These are phyloP conservation scores for Muricea muricata DNA, from an alignment of 92 coral and sea anemone species.

Conservation along the genomic window DNA sequence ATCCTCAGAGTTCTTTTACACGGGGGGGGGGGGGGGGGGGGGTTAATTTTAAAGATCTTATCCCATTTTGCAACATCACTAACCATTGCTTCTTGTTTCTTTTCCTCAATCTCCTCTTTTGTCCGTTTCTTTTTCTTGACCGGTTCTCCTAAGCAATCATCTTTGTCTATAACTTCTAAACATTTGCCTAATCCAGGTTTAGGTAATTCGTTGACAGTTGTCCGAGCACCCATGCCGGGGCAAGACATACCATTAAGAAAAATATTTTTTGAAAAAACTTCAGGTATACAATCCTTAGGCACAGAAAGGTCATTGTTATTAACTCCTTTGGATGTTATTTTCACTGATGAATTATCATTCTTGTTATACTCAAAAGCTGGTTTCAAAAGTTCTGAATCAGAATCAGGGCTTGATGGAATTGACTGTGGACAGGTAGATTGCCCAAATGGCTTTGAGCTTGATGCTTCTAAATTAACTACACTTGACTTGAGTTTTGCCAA, in stretches of 20 bases:
- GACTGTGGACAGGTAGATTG: neutral
- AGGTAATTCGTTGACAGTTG: no score
- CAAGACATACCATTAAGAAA: neutral
- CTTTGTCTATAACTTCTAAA: neutral
- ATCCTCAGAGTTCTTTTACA: no score
- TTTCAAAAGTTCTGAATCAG: slow-evolving; percentile 21
- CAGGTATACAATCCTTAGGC: no score
- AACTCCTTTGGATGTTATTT: neutral
- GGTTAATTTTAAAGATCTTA: no score
- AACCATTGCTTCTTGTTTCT: slow-evolving; percentile 49
- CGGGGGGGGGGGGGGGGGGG: no score
- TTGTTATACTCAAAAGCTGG: slow-evolving; percentile 30
- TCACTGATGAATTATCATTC: neutral
- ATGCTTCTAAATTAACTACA: neutral
- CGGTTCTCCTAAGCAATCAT: slow-evolving; percentile 3
- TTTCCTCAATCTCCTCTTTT: slow-evolving; percentile 25
- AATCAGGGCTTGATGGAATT: slow-evolving; percentile 16
- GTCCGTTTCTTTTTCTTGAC: slow-evolving; percentile 42
- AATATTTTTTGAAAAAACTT: no score
- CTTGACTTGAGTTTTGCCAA: neutral
- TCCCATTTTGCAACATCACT: no score
- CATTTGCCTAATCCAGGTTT: neutral
- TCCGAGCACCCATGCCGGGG: no score
- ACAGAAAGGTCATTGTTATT: no score
- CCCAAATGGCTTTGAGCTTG: neutral